phyloP scores from a whole-genome alignment of 2,888 invertebrate genomes.

The Eubasilissa splendida region DNA sequence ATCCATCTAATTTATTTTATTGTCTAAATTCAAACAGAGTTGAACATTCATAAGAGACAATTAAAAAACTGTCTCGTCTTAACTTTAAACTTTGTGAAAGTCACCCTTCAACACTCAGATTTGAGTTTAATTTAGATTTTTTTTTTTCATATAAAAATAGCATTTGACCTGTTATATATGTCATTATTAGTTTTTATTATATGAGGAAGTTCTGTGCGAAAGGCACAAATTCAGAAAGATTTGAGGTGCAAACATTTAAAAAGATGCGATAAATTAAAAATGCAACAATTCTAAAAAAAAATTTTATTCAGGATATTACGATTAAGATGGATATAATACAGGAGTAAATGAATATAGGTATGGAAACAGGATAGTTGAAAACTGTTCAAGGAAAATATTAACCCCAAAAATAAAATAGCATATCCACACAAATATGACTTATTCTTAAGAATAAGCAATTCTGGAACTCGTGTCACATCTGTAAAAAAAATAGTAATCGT shows the following conservation, averaged over 20 bases:
- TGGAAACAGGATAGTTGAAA: neutral
- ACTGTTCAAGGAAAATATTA: neutral
- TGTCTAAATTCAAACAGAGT: too few relatives aligned
- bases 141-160: neutral
- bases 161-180: neutral
- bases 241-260: neutral
- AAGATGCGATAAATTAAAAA: neutral
- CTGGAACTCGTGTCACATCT: neutral
- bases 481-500: neutral
- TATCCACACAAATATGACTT: neutral
- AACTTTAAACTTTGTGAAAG: too few relatives aligned
- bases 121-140: neutral
- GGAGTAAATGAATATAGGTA: neutral
- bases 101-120: neutral
- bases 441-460: neutral
- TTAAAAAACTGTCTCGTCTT: too few relatives aligned
- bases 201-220: neutral
- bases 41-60: too few relatives aligned
- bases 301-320: neutral
- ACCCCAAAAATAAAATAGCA: neutral
- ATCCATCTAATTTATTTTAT: too few relatives aligned
- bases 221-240: neutral
- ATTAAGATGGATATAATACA: slow-evolving; percentile 6
- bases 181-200: too few relatives aligned
- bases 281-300: neutral